These are phyloP conservation scores for Zaprionus ghesquierei DNA, from an alignment of 1,140 invertebrate genomes.

Conservation along the genomic window DNA sequence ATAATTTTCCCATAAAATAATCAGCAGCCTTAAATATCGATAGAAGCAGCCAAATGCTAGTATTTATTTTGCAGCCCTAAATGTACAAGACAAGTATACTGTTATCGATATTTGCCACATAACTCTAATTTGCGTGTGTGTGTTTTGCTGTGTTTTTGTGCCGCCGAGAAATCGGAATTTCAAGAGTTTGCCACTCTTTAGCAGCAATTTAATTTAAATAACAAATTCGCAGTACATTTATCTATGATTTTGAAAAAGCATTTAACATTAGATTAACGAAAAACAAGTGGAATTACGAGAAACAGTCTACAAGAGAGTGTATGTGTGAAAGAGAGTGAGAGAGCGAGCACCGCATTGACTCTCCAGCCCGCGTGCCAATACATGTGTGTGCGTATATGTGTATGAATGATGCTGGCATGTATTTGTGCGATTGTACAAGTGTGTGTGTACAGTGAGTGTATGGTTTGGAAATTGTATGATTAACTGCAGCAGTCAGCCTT, in stretches of 20 bases:
- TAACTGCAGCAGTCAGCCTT: conserved; percentile 52
- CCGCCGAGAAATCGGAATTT: conserved; percentile 56
- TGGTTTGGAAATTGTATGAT: conserved; percentile 63
- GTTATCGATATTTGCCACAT: conserved; percentile 21
- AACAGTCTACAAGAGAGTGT: conserved; percentile 1
- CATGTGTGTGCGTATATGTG: conserved; percentile 21
- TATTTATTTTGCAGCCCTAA: neutral
- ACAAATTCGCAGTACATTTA: neutral
- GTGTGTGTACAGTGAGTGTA: conserved; percentile 39
- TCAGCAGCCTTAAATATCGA: neutral
- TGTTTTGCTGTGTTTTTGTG: conserved; percentile 49
- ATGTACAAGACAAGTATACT: neutral
- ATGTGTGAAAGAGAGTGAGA: conserved; percentile 16
- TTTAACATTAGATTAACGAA: neutral
- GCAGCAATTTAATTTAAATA: neutral
- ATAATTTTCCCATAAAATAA: no score
- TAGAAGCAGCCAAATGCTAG: neutral
- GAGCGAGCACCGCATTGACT: conserved; percentile 10
- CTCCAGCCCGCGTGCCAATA: conserved; percentile 27
- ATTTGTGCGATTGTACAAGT: conserved; percentile 29
- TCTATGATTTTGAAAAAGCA: neutral
- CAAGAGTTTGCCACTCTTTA: conserved; percentile 19
- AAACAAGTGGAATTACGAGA: neutral
- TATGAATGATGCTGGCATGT: conserved; percentile 48
- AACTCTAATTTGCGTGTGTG: conserved; percentile 24